Conservation (phyloP, 2,113 vertebrate genomes). For the Aix galericulata region DNA sequence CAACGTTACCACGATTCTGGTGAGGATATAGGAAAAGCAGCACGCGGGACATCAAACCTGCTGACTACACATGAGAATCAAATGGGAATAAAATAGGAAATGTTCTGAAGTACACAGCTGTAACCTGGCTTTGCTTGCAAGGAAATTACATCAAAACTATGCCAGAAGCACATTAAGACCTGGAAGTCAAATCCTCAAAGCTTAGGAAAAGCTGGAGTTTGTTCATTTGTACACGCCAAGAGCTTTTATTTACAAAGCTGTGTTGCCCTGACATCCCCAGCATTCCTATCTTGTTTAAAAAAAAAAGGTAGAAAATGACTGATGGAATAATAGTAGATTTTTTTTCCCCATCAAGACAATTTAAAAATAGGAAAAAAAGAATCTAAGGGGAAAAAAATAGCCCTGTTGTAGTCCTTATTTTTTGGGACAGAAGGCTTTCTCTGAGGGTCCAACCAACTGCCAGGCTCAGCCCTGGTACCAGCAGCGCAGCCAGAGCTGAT, state of each 20-base stretch:
- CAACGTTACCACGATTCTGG: neutral
- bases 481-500: neutral
- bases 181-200: conserved; percentile 56
- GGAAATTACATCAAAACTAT: conserved; percentile 57
- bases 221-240: neutral
- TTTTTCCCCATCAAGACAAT: neutral
- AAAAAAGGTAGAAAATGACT: neutral
- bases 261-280: neutral
- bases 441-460: neutral
- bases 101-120: conserved; percentile 12
- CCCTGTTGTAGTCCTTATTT: neutral
- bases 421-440: neutral
- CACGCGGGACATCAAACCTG: neutral
- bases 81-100: conserved; percentile 29
- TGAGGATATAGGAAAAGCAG: neutral
- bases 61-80: neutral
- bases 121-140: conserved; percentile 31
- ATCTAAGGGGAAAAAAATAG: neutral
- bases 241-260: conserved; percentile 38
- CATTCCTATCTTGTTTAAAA: conserved; percentile 18
- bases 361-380: neutral
- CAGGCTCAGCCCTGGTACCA: neutral
- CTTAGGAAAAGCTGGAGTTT: conserved; percentile 28
- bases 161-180: conserved; percentile 46
- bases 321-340: neutral